These are phyloP conservation scores for Hypotaenidia okinawae DNA, from an alignment of 2,797 vertebrate species.

Conservation along the genomic window DNA sequence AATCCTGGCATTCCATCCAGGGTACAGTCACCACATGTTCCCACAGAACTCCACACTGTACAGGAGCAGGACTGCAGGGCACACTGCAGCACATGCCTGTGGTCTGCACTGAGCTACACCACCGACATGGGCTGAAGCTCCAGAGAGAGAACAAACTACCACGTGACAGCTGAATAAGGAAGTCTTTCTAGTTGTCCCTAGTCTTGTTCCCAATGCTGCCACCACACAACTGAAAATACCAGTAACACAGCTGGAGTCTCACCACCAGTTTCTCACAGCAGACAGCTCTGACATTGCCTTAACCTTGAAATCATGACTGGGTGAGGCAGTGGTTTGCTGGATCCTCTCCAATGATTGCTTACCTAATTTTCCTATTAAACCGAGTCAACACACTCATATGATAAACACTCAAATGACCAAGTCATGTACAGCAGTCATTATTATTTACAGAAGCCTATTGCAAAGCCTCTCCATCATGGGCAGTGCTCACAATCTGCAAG, in stretches of 20 bases:
- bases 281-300: constrained; percentile 12
- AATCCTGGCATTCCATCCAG: background rate
- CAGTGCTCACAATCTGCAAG: background rate
- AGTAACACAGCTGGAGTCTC: background rate
- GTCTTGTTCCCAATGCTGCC: background rate
- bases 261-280: background rate
- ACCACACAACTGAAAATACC: background rate
- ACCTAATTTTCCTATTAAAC: constrained; percentile 11
- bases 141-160: background rate
- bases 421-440: background rate
- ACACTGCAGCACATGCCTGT: background rate
- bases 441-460: background rate
- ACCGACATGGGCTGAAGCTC: accelerated
- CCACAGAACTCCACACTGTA: background rate
- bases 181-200: background rate
- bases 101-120: background rate
- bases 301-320: constrained; percentile 7
- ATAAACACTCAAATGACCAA: constrained; percentile 8
- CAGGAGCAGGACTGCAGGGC: background rate
- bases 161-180: background rate
- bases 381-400: background rate
- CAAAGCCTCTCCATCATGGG: background rate
- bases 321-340: background rate
- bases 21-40: background rate
- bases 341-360: background rate